Conservation (phyloP, 2,888 invertebrate species). For the Petrolisthes cinctipes region DNA sequence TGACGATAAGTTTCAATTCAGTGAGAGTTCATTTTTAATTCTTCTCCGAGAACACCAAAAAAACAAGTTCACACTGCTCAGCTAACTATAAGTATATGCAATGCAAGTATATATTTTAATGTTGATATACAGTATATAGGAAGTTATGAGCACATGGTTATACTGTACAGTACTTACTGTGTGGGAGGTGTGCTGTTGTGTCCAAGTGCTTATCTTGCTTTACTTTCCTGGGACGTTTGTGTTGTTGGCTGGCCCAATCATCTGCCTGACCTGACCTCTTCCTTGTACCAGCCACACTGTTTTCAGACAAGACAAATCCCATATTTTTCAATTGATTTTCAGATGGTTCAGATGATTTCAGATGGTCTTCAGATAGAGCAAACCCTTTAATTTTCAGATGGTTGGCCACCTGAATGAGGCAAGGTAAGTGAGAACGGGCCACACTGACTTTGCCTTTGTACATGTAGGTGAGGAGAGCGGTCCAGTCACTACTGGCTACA, state of each 20-base stretch:
- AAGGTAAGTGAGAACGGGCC: constrained; percentile 45
- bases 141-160: too few species aligned
- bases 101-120: too few species aligned
- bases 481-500: constrained; percentile 49
- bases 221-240: neutral
- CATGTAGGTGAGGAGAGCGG: constrained; percentile 60
- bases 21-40: too few species aligned
- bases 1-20: too few species aligned
- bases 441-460: constrained; percentile 58
- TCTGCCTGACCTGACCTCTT: neutral
- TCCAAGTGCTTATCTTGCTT: neutral
- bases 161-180: too few species aligned
- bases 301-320: constrained; percentile 36
- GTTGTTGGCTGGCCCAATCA: neutral
- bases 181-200: too few species aligned
- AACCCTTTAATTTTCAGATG: constrained; percentile 55
- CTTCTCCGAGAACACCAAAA: too few species aligned
- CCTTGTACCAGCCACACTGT: neutral
- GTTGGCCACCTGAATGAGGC: constrained; percentile 59
- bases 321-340: constrained; percentile 54
- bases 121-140: too few species aligned
- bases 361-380: constrained; percentile 34
- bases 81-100: too few species aligned
- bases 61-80: too few species aligned
- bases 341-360: neutral